Base-by-base conservation (phyloP, 2,797 vertebrate species). In the Pipistrellus pipistrellus region DNA sequence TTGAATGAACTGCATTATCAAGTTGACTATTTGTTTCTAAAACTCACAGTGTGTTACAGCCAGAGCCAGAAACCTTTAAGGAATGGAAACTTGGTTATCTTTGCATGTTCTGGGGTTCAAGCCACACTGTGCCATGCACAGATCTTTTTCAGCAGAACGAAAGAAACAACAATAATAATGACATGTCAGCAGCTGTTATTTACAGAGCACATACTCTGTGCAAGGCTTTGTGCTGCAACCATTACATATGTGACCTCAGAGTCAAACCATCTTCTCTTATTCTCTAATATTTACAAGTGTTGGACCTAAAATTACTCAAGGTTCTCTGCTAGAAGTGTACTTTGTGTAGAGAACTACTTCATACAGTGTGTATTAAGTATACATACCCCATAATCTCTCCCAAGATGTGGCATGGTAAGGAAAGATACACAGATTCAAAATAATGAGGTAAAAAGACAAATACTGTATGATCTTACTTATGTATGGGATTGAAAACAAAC, bases 391-490 rank as follows among this genome's bases (percentile, higher is more conserved):
- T 27, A 68, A 89, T 20, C 23, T 53, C 30, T 59, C 62, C 75
- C 15, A 66, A 93, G 23, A 53, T 57, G 2, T 71, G 18, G 44
- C 51, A 27, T 35, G 30, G 18, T 81, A 53, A 81, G 5, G 51
- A 85, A 92, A 81, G 82, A 88, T 73, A 55, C 27, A 82, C 38
- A 90, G 77, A 81, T 95, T 68, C 7, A n/a, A 77, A 87, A 71
- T 41, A n/a, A 83, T n/a, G 3, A 55, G 73, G 27, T 18, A 72
- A 53, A 82, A 82, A 82, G 8, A 66, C 41, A 82, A 66, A 48
- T 48, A 23, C 30, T 14, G 13, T 48, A 82, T 82, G 41, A 66
- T 32, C 44, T 82, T 30, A 32, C 8, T 46, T 82, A 66, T 10
- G n/a, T 64, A 12, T 64, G 30, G 41, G 30, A 64, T n/a, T 41